Conservation (phyloP, 2,797 vertebrate species). For the Myiotriccus ornatus region DNA sequence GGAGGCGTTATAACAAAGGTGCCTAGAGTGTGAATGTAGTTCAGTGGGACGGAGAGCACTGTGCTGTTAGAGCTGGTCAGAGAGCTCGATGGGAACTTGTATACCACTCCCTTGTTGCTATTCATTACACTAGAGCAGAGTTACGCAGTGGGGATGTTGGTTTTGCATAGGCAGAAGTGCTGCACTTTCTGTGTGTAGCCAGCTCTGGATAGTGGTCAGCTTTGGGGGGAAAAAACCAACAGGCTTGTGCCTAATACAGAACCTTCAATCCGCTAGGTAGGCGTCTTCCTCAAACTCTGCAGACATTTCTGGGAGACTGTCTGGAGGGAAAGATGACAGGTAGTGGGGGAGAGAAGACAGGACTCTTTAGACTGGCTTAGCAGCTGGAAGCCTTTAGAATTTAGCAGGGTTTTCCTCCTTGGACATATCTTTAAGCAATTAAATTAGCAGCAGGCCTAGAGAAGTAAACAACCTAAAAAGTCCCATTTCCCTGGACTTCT, state of each 20-base stretch:
- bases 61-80: neutral
- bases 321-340: constrained; percentile 1
- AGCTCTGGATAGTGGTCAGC: neutral
- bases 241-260: neutral
- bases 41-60: neutral
- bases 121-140: neutral
- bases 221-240: neutral
- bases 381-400: constrained; percentile 44
- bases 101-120: neutral
- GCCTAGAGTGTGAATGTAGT: constrained; percentile 1
- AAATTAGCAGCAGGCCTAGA: constrained; percentile 19
- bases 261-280: neutral
- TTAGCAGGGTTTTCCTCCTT: constrained; percentile 20
- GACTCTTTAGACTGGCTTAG: constrained; percentile 7
- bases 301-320: neutral
- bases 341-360: neutral
- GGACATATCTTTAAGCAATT: constrained; percentile 31
- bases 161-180: neutral
- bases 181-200: neutral
- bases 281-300: neutral
- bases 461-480: constrained; percentile 6
- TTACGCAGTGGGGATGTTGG: neutral
- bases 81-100: neutral
- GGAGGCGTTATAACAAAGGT: constrained; percentile 21
- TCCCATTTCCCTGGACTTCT: neutral